These are phyloP conservation scores for Microtus montanus DNA, from an alignment of 2,113 vertebrate genomes.

Conservation along the genomic window DNA sequence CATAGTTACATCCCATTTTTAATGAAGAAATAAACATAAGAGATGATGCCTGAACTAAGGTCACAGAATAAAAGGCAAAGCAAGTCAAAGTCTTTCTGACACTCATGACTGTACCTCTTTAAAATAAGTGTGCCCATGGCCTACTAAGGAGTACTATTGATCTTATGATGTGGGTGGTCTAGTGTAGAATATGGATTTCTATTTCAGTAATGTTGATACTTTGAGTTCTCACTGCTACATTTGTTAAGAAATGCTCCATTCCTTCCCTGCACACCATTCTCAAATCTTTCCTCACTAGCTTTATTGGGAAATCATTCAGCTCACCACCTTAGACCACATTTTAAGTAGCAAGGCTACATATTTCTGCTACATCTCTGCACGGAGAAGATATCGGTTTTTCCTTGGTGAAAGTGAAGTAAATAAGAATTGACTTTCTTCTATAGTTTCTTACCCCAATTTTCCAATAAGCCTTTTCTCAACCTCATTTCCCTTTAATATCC, in stretches of 20 bases:
- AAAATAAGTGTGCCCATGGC: background rate
- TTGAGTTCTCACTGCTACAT: background rate
- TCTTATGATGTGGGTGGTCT: background rate
- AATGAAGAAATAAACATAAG: background rate
- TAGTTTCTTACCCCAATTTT: background rate
- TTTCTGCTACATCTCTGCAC: background rate
- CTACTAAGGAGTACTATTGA: background rate
- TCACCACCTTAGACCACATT: background rate
- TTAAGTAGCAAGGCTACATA: background rate
- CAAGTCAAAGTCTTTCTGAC: background rate
- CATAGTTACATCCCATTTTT: background rate
- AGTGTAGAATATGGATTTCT: background rate
- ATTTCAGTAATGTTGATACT: background rate
- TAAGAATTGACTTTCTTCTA: background rate
- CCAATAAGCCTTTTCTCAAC: background rate
- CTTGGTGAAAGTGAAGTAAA: background rate
- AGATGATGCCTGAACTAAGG: background rate
- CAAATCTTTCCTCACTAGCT: background rate
- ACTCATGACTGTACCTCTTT: background rate
- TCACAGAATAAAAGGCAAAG: background rate
- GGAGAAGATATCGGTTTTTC: background rate
- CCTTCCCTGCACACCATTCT: accelerated
- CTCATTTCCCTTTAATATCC: accelerated
- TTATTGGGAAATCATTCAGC: background rate
- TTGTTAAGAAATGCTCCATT: background rate